phyloP scores from a whole-genome alignment of 2,113 vertebrate genomes.

The Trochalopteron elliotii region DNA sequence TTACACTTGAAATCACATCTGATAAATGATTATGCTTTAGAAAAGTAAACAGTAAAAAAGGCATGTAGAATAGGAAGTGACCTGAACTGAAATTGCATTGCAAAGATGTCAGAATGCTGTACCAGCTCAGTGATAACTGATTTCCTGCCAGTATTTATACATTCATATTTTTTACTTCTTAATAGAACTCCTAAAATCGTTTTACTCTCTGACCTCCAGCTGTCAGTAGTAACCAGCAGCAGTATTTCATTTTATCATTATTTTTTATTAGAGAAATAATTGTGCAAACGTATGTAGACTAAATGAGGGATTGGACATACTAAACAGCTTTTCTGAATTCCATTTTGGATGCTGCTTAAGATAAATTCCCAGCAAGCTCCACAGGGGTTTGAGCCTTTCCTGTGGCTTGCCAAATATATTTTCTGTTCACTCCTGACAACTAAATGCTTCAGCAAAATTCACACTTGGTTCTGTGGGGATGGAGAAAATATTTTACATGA shows the following conservation, averaged over 20 bases:
- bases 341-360: neutral
- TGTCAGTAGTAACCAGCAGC: neutral
- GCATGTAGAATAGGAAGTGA: neutral
- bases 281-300: constrained; percentile 1
- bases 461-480: neutral
- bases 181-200: neutral
- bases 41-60: constrained; percentile 31
- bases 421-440: constrained; percentile 41
- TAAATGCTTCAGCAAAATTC: constrained; percentile 61
- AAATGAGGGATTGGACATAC: neutral
- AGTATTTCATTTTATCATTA: neutral
- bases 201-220: neutral
- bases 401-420: constrained; percentile 25
- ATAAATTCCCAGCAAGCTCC: constrained; percentile 5
- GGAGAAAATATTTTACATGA: constrained; percentile 30
- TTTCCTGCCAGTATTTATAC: neutral
- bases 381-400: constrained; percentile 15
- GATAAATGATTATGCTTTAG: constrained; percentile 29
- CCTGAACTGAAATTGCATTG: neutral
- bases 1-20: constrained; percentile 35
- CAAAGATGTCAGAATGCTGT: neutral
- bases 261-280: neutral
- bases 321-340: constrained; percentile 12
- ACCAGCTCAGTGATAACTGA: neutral
- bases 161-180: neutral